Evolutionary conservation across 2,797 vertebrate genomes (phyloP).

Genomic region (Paedocypris micromegethes): DNA sequence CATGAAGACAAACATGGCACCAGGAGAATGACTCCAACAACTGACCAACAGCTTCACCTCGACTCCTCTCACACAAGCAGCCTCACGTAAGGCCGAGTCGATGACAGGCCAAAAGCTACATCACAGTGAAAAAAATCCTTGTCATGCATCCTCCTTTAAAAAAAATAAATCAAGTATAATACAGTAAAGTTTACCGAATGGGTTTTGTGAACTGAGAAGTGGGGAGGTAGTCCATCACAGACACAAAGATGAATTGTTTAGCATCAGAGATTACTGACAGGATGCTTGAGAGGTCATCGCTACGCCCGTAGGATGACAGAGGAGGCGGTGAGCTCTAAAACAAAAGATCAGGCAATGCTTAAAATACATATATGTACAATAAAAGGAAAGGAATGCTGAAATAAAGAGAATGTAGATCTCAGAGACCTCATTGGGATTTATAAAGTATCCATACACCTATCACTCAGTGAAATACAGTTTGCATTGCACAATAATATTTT

Average conservation of each 20-base stretch:
- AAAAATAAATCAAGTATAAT: too few relatives aligned
- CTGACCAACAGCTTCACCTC: constrained; percentile 68
- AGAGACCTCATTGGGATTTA: too few relatives aligned
- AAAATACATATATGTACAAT: not conserved
- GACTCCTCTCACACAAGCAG: constrained; percentile 62
- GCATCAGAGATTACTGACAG: constrained; percentile 69
- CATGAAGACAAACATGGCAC: constrained; percentile 71
- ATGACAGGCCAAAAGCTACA: constrained; percentile 72
- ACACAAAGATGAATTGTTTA: constrained; percentile 63
- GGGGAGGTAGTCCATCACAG: constrained; percentile 77
- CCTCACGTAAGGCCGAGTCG: constrained; percentile 62
- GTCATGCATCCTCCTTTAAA: not conserved
- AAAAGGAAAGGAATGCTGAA: too few relatives aligned
- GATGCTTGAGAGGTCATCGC: constrained; percentile 70
- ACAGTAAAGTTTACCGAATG: constrained; percentile 54
- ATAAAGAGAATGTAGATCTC: too few relatives aligned
- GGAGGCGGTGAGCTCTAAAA: constrained; percentile 68
- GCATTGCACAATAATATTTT: too few relatives aligned
- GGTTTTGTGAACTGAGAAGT: constrained; percentile 62
- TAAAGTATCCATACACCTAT: too few relatives aligned
- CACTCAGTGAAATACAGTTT: too few relatives aligned
- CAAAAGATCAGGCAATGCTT: not conserved
- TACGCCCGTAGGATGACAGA: constrained; percentile 64
- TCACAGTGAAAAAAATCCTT: not conserved
- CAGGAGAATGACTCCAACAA: constrained; percentile 70